Evolutionary conservation across 2,888 invertebrate species (phyloP).

Genomic region (Drosophila ustulata): DNA sequence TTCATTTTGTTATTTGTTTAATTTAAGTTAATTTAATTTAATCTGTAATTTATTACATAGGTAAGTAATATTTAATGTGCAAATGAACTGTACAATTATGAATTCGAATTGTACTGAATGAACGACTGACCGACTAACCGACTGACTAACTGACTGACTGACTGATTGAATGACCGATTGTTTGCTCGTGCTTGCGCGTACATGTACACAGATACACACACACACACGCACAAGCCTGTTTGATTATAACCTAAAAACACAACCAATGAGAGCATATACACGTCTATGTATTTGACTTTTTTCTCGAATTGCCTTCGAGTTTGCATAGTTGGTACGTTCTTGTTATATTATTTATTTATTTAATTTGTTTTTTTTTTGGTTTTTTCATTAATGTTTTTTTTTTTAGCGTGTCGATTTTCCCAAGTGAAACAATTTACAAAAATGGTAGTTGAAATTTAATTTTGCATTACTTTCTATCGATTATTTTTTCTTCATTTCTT

Average conservation of each 20-base stretch:
- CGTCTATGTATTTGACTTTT: constrained; percentile 76
- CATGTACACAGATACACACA: constrained; percentile 29
- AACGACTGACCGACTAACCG: constrained; percentile 30
- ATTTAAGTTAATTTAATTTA: constrained; percentile 31
- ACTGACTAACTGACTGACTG: constrained; percentile 6
- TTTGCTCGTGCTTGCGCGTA: constrained; percentile 38
- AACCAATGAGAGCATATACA: constrained; percentile 85
- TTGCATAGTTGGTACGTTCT: constrained; percentile 61
- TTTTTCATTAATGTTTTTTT: constrained; percentile 40
- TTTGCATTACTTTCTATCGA: constrained; percentile 32
- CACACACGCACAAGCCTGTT: constrained; percentile 63
- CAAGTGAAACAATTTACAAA: constrained; percentile 78
- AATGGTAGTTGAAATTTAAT: constrained; percentile 65
- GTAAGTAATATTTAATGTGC: constrained; percentile 53
- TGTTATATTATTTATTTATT: constrained; percentile 46
- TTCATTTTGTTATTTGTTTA: constrained; percentile 5
- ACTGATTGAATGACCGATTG: constrained; percentile 61
- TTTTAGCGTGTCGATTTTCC: constrained; percentile 83
- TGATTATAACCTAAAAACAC: constrained; percentile 84
- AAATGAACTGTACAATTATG: constrained; percentile 75
- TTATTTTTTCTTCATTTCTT: constrained; percentile 13
- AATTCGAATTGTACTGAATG: constrained; percentile 42
- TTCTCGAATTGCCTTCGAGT: constrained; percentile 47
- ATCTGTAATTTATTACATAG: constrained; percentile 20
- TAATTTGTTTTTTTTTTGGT: constrained; percentile 38